Percentiles rank a stretch among this genome's conserved stretches.
phyloP scores from a whole-genome alignment of 2,888 invertebrate genomes.

The Caenorhabditis sinica region DNA sequence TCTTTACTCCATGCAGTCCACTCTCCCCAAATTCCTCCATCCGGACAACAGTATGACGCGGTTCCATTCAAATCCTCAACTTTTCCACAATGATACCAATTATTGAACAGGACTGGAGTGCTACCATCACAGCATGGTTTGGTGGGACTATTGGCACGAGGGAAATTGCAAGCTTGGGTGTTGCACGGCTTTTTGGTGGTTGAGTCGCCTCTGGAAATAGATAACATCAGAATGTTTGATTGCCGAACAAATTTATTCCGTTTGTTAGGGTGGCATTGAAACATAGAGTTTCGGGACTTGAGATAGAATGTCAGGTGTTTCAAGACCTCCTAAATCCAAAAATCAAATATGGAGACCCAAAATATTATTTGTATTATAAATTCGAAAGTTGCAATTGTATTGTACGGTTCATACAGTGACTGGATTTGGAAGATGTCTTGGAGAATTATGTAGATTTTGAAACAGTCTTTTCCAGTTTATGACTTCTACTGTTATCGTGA shows the following conservation, averaged over 20 bases:
- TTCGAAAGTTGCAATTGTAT: too few relatives aligned
- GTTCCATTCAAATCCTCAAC: neutral
- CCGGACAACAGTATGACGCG: conserved; percentile 32
- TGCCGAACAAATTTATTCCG: too few relatives aligned
- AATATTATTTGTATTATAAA: too few relatives aligned
- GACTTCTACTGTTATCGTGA: too few relatives aligned
- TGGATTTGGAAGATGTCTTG: too few relatives aligned
- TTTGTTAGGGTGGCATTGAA: neutral
- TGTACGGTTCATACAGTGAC: too few relatives aligned
- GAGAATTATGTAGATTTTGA: too few relatives aligned
- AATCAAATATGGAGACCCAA: too few relatives aligned
- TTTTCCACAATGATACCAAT: conserved; percentile 53
- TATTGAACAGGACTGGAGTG: conserved; percentile 25
- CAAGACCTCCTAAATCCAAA: too few relatives aligned
- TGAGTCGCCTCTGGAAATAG: conserved; percentile 22
- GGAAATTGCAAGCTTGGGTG: conserved; percentile 57
- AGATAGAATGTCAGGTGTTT: too few relatives aligned
- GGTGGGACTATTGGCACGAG: conserved; percentile 8
- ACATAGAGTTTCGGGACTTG: neutral
- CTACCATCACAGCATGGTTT: conserved; percentile 45
- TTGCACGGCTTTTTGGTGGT: conserved; percentile 14
- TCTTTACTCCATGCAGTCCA: conserved; percentile 26
- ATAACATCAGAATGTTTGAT: too few relatives aligned
- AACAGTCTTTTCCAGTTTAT: too few relatives aligned
- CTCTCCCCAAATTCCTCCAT: conserved; percentile 36